phyloP scores from a whole-genome alignment of 2,113 vertebrate genomes.

The Syngnathoides biaculeatus region DNA sequence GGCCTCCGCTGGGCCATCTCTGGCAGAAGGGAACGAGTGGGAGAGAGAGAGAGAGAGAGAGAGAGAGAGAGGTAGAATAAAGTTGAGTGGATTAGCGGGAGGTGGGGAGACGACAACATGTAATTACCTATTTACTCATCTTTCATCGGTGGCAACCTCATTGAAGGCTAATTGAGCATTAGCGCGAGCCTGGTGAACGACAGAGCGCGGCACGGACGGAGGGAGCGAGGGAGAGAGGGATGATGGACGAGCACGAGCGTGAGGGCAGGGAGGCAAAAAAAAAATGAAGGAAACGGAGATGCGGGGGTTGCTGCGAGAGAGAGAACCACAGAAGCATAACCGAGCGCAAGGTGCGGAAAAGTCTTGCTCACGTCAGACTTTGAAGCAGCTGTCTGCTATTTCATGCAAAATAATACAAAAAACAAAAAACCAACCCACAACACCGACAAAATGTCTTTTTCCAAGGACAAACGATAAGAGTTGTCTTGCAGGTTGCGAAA shows the following conservation, averaged over 20 bases:
- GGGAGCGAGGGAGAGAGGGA: conserved; percentile 33
- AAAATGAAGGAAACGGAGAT: conserved; percentile 1
- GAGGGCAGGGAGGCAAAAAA: conserved; percentile 34
- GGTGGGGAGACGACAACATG: conserved; percentile 63
- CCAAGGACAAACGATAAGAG: conserved; percentile 6
- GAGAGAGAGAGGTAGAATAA: conserved; percentile 33
- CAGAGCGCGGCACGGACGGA: conserved; percentile 11
- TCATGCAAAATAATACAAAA: not conserved
- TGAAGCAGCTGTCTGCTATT: not conserved
- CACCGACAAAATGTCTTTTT: not conserved
- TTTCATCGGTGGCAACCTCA: conserved; percentile 66
- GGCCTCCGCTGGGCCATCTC: conserved; percentile 50
- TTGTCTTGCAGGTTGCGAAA: not conserved
- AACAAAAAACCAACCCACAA: too few species aligned
- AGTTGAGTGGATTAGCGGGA: conserved; percentile 65
- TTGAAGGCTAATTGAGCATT: conserved; percentile 68
- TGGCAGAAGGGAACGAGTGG: conserved; percentile 49
- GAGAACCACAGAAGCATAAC: conserved; percentile 1
- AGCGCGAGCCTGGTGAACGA: conserved; percentile 49
- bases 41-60: conserved; percentile 33
- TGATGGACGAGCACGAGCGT: conserved; percentile 40
- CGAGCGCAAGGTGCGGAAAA: not conserved
- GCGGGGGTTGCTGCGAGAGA: conserved; percentile 1
- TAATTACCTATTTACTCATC: conserved; percentile 70
- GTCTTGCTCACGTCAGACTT: not conserved